A percentile compares a stretch with the other conserved stretches of the same genome.
These are phyloP conservation scores for Eucera pruinosa DNA, from an alignment of 2,888 invertebrate species.

Conservation along the genomic window DNA sequence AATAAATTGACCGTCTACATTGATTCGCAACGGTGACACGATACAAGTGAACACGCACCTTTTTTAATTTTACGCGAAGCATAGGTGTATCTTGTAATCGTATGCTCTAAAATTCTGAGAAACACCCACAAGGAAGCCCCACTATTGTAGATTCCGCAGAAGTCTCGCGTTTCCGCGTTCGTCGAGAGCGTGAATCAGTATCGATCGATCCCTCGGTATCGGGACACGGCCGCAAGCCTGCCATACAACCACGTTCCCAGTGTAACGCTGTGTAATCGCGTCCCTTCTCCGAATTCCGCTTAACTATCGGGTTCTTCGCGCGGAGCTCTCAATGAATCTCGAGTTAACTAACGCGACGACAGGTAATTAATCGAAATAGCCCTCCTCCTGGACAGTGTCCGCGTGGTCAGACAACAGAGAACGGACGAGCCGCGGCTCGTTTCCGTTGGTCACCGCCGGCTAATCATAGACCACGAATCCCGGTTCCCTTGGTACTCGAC, in stretches of 20 bases:
- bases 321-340: slow-evolving; percentile 79
- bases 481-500: slow-evolving; percentile 80
- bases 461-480: slow-evolving; percentile 82
- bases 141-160: neutral
- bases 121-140: neutral
- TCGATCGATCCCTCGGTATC: slow-evolving; percentile 24
- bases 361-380: slow-evolving; percentile 83
- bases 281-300: slow-evolving; percentile 59
- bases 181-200: slow-evolving; percentile 4
- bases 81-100: too few species aligned
- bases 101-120: neutral
- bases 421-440: slow-evolving; percentile 63
- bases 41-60: too few species aligned
- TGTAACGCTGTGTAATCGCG: slow-evolving; percentile 65
- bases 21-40: too few species aligned
- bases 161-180: neutral
- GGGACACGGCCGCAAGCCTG: neutral
- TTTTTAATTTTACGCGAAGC: too few species aligned
- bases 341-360: slow-evolving; percentile 78
- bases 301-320: slow-evolving; percentile 75
- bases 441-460: slow-evolving; percentile 79
- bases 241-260: slow-evolving; percentile 9
- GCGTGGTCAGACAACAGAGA: slow-evolving; percentile 44
- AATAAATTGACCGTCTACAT: too few species aligned
- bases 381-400: slow-evolving; percentile 69